Base-by-base conservation (phyloP, 2,797 vertebrate species). In the Apodemus agrarius region DNA sequence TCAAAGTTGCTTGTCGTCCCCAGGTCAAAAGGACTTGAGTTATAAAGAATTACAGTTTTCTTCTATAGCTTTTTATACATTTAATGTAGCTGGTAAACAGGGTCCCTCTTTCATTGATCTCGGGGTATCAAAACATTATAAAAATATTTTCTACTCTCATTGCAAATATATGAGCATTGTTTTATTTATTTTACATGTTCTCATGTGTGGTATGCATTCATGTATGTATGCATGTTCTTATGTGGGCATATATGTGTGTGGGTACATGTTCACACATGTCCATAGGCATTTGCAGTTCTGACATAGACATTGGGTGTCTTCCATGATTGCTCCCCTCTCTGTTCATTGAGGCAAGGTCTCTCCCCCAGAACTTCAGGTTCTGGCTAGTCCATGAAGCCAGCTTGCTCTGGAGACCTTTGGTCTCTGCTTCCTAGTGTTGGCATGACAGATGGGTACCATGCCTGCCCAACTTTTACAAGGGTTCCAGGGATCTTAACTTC, bases 121-220 rank as follows among this genome's bases (percentile, higher is more conserved):
- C 63, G 67, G 22, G 31, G 34, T 90, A 91, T 46, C 31, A 63
- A 72, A 82, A 34, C 43, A 34, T 93, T 92, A 90, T 75, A 84
- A 57, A 80, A 84, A n/a, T 89, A 96, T 87, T 97, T 97, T 63
- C 75, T 49, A 87, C 26, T 90, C 63, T 91, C 46, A 43, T 80
- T 83, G 34, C 31, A 54, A 83, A 78, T 92, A 72, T 72, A 83
- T 80, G 87, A 94, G 82, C 11, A 91, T 80, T 82, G 65, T 85
- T 95, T 43, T 74, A 57, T 43, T 59, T 59, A 52, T 17, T 57
- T 88, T 88, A 9, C 52, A 57, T 40, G n/a, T 37, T 11, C 11
- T 54, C 49, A 26, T 29, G 34, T 87, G 49, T 74, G 13, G 8
- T 40, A 19, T 54, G 13, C 46, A 86, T 54, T 7, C 34, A 86